Evolutionary conservation across 2,888 invertebrate genomes (phyloP).

Genomic region (Neelides folsomi): DNA sequence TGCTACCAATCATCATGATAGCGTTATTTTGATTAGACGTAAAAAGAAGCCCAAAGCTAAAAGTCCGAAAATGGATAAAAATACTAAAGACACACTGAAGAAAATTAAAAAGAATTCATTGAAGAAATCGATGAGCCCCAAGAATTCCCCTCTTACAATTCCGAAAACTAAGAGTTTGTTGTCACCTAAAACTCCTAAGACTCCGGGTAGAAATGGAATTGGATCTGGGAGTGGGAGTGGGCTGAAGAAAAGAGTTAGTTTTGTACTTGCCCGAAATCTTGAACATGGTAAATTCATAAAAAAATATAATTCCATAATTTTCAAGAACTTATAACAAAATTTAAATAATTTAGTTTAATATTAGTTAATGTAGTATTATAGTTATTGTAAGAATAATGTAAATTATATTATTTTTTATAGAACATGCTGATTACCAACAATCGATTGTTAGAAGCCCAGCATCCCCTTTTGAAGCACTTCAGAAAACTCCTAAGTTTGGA

Average conservation of each 20-base stretch:
- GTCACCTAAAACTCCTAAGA: neutral
- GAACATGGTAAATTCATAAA: conserved; percentile 42
- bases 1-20: neutral
- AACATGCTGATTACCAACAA: conserved; percentile 56
- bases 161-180: neutral
- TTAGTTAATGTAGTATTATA: neutral
- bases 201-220: no score
- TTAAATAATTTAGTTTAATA: neutral
- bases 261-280: conserved; percentile 54
- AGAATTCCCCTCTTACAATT: neutral
- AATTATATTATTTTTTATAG: conserved; percentile 34
- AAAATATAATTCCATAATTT: neutral
- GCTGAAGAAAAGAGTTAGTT: conserved; percentile 52
- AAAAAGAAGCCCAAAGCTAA: conserved; percentile 29
- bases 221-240: conserved; percentile 1
- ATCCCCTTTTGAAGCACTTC: conserved; percentile 56
- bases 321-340: neutral
- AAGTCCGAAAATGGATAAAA: no score
- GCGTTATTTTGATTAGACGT: neutral
- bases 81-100: conserved; percentile 18
- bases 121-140: neutral
- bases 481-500: conserved; percentile 53
- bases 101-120: conserved; percentile 11
- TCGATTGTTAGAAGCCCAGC: conserved; percentile 57
- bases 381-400: neutral